A percentile compares a stretch with the other conserved stretches of the same genome.
Evolutionary conservation across 1,140 invertebrate genomes (phyloP).

Genomic region (Phortica variegata): DNA sequence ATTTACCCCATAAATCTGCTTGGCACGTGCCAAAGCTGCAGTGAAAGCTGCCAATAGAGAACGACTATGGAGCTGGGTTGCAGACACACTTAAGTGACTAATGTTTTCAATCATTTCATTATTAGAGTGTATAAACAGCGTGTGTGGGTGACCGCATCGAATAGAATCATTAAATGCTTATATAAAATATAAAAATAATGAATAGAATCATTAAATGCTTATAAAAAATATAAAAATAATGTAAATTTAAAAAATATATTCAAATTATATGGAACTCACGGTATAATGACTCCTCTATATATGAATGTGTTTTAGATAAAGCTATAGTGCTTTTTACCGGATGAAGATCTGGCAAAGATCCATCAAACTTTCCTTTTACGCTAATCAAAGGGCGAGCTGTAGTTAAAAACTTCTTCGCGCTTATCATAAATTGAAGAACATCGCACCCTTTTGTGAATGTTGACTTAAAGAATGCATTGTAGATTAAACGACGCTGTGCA

Average conservation of each 20-base stretch:
- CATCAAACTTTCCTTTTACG: conserved; percentile 58
- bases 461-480: conserved; percentile 61
- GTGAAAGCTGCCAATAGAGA: conserved; percentile 73
- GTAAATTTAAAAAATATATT: neutral
- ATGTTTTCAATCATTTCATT: conserved; percentile 65
- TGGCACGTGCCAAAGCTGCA: conserved; percentile 69
- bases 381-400: conserved; percentile 64
- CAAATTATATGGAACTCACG: conserved; percentile 65
- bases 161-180: conserved; percentile 61
- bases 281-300: conserved; percentile 64
- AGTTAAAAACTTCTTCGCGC: conserved; percentile 66
- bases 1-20: conserved; percentile 69
- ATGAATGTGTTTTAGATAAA: conserved; percentile 66
- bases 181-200: conserved; percentile 30
- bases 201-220: neutral
- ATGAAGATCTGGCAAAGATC: conserved; percentile 68
- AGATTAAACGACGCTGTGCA: conserved; percentile 61
- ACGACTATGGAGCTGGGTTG: conserved; percentile 67
- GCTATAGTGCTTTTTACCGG: conserved; percentile 72
- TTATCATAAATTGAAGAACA: conserved; percentile 65
- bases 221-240: neutral
- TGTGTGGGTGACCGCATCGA: conserved; percentile 66
- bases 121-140: conserved; percentile 71
- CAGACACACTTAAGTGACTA: conserved; percentile 66
- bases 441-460: conserved; percentile 65